phyloP scores from a whole-genome alignment of 2,888 invertebrate genomes.

The Epirrhoe alternata region DNA sequence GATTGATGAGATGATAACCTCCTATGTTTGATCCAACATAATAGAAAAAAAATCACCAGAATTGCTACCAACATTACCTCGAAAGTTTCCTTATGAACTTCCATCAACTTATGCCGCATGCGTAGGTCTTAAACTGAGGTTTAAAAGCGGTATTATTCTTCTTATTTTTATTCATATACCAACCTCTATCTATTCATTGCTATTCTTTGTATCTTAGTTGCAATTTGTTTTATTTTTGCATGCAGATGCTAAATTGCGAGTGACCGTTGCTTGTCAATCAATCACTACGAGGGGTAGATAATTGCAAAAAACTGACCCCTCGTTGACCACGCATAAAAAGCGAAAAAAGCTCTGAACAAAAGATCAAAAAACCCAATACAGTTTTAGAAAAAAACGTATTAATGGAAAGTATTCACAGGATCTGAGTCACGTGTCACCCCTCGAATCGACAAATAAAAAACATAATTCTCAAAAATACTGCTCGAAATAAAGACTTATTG shows the following conservation, averaged over 20 bases:
- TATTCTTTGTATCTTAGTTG: not conserved
- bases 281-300: conserved; percentile 62
- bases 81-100: too few relatives aligned
- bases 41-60: too few relatives aligned
- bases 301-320: conserved; percentile 80
- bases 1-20: too few relatives aligned
- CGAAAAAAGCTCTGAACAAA: conserved; percentile 61
- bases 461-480: conserved; percentile 50
- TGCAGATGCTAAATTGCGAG: conserved; percentile 70
- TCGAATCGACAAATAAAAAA: conserved; percentile 52
- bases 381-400: conserved; percentile 67
- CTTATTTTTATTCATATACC: too few relatives aligned
- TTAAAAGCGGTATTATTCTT: too few relatives aligned
- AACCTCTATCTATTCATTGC: not conserved
- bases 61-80: too few relatives aligned
- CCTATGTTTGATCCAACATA: too few relatives aligned
- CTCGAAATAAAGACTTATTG: not conserved
- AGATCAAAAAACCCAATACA: conserved; percentile 64
- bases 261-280: conserved; percentile 83
- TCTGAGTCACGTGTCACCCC: conserved; percentile 67
- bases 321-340: conserved; percentile 78
- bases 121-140: too few relatives aligned
- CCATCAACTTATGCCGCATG: too few relatives aligned
- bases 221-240: conserved; percentile 50
- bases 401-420: conserved; percentile 65